phyloP scores from a whole-genome alignment of 1,140 invertebrate genomes.

The Zaprionus lachaisei region DNA sequence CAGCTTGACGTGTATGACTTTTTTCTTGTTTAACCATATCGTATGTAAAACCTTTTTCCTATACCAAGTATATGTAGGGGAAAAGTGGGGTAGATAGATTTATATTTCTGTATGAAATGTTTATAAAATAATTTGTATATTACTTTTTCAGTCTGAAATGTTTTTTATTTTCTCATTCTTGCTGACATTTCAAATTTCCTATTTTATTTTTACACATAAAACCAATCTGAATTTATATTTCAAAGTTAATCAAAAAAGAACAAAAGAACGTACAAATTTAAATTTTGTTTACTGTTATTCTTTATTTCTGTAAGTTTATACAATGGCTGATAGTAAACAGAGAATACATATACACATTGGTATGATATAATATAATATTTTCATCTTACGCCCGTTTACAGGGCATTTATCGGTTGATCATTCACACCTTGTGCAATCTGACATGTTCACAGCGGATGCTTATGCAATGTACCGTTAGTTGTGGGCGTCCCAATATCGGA shows the following conservation, averaged over 20 bases:
- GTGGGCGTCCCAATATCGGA: constrained; percentile 1
- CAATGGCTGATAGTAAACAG: no score
- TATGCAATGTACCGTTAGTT: constrained; percentile 4
- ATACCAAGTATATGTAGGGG: neutral
- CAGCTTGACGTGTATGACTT: constrained; percentile 50
- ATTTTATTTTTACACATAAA: no score
- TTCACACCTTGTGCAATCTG: neutral
- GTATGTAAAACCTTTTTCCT: constrained; percentile 9
- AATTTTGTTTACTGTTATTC: no score
- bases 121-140: neutral
- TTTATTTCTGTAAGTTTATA: no score
- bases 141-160: no score
- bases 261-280: no score
- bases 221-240: no score
- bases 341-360: no score
- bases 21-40: constrained; percentile 8
- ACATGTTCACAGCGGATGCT: constrained; percentile 3
- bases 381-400: neutral
- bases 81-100: neutral
- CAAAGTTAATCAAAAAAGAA: no score
- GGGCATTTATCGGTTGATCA: neutral
- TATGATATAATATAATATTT: neutral
- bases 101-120: neutral
- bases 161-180: neutral
- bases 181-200: neutral